Conservation (phyloP, 2,797 vertebrate species). For the Brachyalestes nurse region DNA sequence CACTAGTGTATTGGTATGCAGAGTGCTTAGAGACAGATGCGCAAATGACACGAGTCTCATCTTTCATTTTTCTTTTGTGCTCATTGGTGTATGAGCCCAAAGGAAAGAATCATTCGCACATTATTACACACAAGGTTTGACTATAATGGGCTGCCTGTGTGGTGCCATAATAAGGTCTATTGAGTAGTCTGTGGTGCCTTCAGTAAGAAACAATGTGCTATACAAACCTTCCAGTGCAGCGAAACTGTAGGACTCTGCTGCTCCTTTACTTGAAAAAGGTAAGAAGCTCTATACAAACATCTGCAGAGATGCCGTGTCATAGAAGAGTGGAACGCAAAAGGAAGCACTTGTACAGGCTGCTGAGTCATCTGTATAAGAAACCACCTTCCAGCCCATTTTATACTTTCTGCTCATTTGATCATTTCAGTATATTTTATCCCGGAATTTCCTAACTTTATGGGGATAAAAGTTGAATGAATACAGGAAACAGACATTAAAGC, state of each 20-base stretch:
- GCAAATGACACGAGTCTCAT: neutral
- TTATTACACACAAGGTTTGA: constrained; percentile 29
- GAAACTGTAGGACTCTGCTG: neutral
- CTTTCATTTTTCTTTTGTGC: constrained; percentile 18
- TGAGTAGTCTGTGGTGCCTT: constrained; percentile 24
- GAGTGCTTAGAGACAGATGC: neutral
- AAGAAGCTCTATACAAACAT: neutral
- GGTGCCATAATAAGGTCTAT: constrained; percentile 39
- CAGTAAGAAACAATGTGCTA: neutral
- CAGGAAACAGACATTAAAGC: neutral
- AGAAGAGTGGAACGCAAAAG: neutral
- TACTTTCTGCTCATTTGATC: too few relatives aligned
- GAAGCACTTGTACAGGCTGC: neutral
- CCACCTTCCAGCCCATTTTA: neutral
- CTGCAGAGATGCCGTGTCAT: too few relatives aligned
- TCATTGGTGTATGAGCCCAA: constrained; percentile 13
- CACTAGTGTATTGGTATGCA: constrained; percentile 8
- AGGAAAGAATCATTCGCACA: constrained; percentile 30
- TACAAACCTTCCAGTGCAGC: neutral
- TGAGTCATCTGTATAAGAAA: neutral
- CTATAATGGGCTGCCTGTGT: constrained; percentile 32
- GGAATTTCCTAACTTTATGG: too few relatives aligned
- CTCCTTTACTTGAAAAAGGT: neutral
- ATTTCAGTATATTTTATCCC: too few relatives aligned
- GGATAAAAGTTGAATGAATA: too few relatives aligned